Conservation (phyloP, 2,888 invertebrate species). For the Melieria crassipennis region DNA sequence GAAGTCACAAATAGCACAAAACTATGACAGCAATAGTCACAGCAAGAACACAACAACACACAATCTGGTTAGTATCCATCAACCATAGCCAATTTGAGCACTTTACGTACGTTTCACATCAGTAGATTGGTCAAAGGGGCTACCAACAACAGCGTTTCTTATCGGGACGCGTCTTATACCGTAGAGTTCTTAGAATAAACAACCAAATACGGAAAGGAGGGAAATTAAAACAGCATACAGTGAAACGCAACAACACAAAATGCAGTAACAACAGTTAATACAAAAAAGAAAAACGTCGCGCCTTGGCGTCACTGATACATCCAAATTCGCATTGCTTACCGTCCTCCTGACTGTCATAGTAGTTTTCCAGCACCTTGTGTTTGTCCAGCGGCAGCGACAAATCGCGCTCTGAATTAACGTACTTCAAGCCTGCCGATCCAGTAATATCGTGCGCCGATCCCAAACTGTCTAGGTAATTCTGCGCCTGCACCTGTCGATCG, state of each 20-base stretch:
- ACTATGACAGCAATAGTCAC: too few relatives aligned
- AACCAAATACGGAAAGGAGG: slow-evolving; percentile 18
- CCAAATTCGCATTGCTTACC: slow-evolving; percentile 47
- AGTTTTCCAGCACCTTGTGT: slow-evolving; percentile 57
- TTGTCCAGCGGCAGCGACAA: slow-evolving; percentile 61
- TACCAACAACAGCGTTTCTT: too few relatives aligned
- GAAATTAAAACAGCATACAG: slow-evolving; percentile 5
- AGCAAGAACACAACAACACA: too few relatives aligned
- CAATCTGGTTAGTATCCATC: too few relatives aligned
- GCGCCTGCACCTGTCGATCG: slow-evolving; percentile 48
- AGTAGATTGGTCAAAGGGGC: too few relatives aligned
- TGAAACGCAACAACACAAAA: neutral
- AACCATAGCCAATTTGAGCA: too few relatives aligned
- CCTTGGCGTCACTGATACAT: neutral
- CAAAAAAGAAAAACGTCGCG: slow-evolving; percentile 10
- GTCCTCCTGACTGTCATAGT: slow-evolving; percentile 63
- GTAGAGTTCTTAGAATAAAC: neutral
- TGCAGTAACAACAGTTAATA: slow-evolving; percentile 15
- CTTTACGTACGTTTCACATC: too few relatives aligned
- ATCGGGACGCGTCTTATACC: too few relatives aligned
- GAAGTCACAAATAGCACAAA: too few relatives aligned
- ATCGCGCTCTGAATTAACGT: slow-evolving; percentile 60
- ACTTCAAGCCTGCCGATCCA: slow-evolving; percentile 56
- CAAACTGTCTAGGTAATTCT: slow-evolving; percentile 51
- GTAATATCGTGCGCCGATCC: slow-evolving; percentile 48